Conservation (phyloP, 1,140 invertebrate genomes). For the Elymnias hypermnestra region DNA sequence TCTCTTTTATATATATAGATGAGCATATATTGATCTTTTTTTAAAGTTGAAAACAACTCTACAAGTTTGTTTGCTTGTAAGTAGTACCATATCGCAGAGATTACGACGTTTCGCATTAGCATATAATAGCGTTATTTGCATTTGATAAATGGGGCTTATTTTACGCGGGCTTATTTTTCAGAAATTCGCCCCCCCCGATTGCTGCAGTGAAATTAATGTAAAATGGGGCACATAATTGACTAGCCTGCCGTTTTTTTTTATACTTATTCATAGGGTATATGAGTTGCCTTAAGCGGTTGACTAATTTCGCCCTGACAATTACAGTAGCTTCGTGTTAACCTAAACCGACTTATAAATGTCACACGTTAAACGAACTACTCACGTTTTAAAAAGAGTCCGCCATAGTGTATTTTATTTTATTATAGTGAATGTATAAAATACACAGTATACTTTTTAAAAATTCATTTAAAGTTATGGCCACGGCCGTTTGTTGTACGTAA, state of each 20-base stretch:
- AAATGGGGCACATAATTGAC: slow-evolving; percentile 36
- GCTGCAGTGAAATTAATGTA: slow-evolving; percentile 49
- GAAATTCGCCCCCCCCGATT: slow-evolving; percentile 45
- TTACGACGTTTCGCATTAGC: slow-evolving; percentile 61
- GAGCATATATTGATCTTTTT: no score
- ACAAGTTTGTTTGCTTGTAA: no score
- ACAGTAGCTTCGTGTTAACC: slow-evolving; percentile 1
- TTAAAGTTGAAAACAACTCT: background rate
- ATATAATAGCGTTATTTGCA: slow-evolving; percentile 69
- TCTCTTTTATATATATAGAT: no score
- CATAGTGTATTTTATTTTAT: no score
- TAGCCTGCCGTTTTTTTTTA: background rate
- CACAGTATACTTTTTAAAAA: no score
- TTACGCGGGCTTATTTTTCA: slow-evolving; percentile 60
- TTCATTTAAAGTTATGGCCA: no score
- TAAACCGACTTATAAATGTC: no score
- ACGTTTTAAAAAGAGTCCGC: no score
- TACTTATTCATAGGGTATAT: background rate
- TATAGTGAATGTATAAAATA: no score
- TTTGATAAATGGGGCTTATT: slow-evolving; percentile 43
- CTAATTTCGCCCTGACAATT: background rate
- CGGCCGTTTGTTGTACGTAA: no score
- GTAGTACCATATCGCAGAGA: slow-evolving; percentile 38
- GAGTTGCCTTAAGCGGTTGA: slow-evolving; percentile 3
- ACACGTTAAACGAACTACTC: no score